phyloP scores from a whole-genome alignment of 2,888 invertebrate species.

The Hyposoter dolosus region DNA sequence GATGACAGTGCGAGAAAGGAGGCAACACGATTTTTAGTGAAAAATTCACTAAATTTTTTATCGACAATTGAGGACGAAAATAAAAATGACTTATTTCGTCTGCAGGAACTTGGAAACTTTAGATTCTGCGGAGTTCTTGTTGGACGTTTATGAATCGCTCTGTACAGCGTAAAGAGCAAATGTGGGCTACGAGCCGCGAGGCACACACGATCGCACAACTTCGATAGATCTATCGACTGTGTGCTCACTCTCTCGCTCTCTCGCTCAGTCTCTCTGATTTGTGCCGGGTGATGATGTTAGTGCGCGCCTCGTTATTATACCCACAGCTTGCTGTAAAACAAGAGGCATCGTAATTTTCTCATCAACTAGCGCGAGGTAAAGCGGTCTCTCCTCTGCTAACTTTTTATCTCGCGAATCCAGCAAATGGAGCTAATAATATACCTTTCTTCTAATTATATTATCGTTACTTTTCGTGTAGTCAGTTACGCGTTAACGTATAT shows the following conservation, averaged over 20 bases:
- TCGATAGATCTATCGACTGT: slow-evolving; percentile 66
- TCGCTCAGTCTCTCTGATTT: slow-evolving; percentile 20
- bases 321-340: slow-evolving; percentile 57
- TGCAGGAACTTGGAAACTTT: background rate
- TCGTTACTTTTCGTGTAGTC: slow-evolving; percentile 56
- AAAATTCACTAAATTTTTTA: background rate
- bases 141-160: background rate
- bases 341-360: slow-evolving; percentile 64
- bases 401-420: slow-evolving; percentile 62
- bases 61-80: background rate
- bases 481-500: slow-evolving; percentile 34
- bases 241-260: slow-evolving; percentile 39
- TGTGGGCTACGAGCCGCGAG: slow-evolving; percentile 64
- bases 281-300: slow-evolving; percentile 36
- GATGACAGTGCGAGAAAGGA: no score
- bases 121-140: background rate
- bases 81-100: background rate
- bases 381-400: slow-evolving; percentile 34
- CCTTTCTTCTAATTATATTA: slow-evolving; percentile 32
- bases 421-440: slow-evolving; percentile 55
- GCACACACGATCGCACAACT: slow-evolving; percentile 59
- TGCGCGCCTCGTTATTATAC: slow-evolving; percentile 67
- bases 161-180: slow-evolving; percentile 33
- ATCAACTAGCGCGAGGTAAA: slow-evolving; percentile 42
- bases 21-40: no score